Conservation (phyloP, 1,140 invertebrate species). For the Harpegnathos saltator region DNA sequence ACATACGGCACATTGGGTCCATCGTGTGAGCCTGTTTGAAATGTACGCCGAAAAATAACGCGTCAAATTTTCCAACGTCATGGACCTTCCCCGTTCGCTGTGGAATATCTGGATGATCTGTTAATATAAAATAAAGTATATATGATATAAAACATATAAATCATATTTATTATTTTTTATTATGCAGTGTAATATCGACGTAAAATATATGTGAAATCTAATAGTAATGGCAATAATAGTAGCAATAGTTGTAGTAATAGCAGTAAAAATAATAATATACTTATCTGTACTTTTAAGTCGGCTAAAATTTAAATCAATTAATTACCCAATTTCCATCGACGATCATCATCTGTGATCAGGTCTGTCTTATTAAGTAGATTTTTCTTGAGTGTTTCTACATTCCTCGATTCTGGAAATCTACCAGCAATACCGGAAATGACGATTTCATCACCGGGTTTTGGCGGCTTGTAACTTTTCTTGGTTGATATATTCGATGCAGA, state of each 20-base stretch:
- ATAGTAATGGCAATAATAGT: background rate
- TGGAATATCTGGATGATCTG: slow-evolving; percentile 89
- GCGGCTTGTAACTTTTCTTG: background rate
- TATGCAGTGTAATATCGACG: background rate
- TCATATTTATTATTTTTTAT: no score
- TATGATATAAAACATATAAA: background rate
- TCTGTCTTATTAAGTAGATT: slow-evolving; percentile 93
- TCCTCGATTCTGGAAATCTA: slow-evolving; percentile 94
- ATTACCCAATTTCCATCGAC: slow-evolving; percentile 91
- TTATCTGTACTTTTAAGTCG: background rate
- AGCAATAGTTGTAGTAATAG: background rate
- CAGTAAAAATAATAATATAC: background rate
- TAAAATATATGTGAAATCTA: background rate
- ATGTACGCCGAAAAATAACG: slow-evolving; percentile 93
- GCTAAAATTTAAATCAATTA: slow-evolving; percentile 29
- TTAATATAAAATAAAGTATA: slow-evolving; percentile 26
- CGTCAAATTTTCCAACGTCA: slow-evolving; percentile 93
- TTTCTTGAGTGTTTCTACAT: slow-evolving; percentile 91
- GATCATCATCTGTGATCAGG: slow-evolving; percentile 91
- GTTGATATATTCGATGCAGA: background rate
- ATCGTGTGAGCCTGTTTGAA: slow-evolving; percentile 94
- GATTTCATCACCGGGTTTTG: slow-evolving; percentile 90
- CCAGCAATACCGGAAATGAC: slow-evolving; percentile 94
- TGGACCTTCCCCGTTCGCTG: slow-evolving; percentile 93
- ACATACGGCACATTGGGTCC: slow-evolving; percentile 95